Evolutionary conservation across 92 coral and sea anemone species (phyloP).

Genomic region (Galaxea fascicularis): DNA sequence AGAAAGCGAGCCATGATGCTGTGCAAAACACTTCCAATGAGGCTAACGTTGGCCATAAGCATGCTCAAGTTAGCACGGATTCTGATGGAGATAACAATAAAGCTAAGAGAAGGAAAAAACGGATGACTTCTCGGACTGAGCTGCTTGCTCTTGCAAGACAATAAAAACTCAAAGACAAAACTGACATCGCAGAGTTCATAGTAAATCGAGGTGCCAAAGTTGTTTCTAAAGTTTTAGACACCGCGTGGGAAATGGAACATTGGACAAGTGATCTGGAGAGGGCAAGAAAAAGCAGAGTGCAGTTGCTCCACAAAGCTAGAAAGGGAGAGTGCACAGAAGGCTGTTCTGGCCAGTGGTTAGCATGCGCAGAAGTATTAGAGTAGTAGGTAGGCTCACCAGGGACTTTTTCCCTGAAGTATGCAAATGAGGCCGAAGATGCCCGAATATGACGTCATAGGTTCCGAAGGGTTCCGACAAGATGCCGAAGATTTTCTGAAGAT

Average conservation of each 20-base stretch:
- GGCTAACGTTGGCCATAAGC: neutral
- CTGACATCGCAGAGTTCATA: slow-evolving; percentile 60
- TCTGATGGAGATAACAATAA: neutral
- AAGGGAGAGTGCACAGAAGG: slow-evolving; percentile 32
- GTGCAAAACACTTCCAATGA: neutral
- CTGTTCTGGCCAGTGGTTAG: slow-evolving; percentile 37
- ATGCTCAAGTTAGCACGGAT: neutral
- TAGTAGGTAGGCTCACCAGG: no score
- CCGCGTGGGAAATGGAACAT: slow-evolving; percentile 43
- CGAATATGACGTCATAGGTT: no score
- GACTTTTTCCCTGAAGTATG: no score
- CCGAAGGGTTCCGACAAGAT: no score
- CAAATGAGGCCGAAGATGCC: no score
- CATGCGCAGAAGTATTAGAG: no score
- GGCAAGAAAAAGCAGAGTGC: slow-evolving; percentile 10
- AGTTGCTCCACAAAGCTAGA: slow-evolving; percentile 42
- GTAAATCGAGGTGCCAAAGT: slow-evolving; percentile 43
- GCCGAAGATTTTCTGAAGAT: no score
- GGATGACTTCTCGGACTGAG: slow-evolving; percentile 35
- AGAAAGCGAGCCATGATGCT: neutral
- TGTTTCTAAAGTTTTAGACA: slow-evolving; percentile 28
- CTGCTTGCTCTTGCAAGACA: slow-evolving; percentile 63
- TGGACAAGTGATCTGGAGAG: slow-evolving; percentile 22
- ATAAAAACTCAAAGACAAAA: no score
- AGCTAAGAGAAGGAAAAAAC: slow-evolving; percentile 35